A percentile compares a stretch with the other conserved stretches of the same genome.
These are phyloP conservation scores for Cyphomyrmex costatus DNA, from an alignment of 1,140 invertebrate genomes.

Conservation along the genomic window DNA sequence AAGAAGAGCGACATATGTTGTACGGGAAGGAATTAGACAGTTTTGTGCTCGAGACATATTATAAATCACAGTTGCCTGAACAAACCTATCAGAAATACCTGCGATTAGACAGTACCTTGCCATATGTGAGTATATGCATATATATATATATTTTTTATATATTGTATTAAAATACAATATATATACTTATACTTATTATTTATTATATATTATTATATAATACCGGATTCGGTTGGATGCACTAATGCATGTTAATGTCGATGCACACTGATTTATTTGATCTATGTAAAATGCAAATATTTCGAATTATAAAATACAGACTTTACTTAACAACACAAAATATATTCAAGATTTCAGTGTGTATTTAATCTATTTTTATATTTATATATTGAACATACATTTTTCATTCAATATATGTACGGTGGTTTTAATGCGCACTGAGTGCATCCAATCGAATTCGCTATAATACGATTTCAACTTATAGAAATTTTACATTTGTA, in stretches of 20 bases:
- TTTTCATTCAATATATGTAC: too few species aligned
- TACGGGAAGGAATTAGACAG: slow-evolving; percentile 84
- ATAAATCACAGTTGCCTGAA: slow-evolving; percentile 79
- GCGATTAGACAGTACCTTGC: slow-evolving; percentile 86
- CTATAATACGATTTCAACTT: background rate
- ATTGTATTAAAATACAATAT: background rate
- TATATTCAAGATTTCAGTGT: too few species aligned
- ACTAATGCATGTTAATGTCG: too few species aligned
- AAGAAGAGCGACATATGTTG: slow-evolving; percentile 81
- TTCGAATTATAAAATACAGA: too few species aligned
- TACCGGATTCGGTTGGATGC: too few species aligned
- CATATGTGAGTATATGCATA: slow-evolving; percentile 76
- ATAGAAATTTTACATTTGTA: slow-evolving; percentile 72
- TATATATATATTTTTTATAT: background rate
- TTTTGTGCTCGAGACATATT: slow-evolving; percentile 85
- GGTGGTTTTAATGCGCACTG: too few species aligned
- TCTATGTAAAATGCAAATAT: too few species aligned
- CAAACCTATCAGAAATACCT: slow-evolving; percentile 77
- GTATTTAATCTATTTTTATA: too few species aligned
- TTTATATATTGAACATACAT: too few species aligned
- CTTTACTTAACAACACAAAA: too few species aligned
- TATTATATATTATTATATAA: slow-evolving; percentile 2
- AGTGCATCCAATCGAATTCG: too few species aligned
- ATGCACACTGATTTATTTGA: too few species aligned
- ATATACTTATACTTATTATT: background rate